phyloP scores from a whole-genome alignment of 2,888 invertebrate species.

The Erebia aethiops region DNA sequence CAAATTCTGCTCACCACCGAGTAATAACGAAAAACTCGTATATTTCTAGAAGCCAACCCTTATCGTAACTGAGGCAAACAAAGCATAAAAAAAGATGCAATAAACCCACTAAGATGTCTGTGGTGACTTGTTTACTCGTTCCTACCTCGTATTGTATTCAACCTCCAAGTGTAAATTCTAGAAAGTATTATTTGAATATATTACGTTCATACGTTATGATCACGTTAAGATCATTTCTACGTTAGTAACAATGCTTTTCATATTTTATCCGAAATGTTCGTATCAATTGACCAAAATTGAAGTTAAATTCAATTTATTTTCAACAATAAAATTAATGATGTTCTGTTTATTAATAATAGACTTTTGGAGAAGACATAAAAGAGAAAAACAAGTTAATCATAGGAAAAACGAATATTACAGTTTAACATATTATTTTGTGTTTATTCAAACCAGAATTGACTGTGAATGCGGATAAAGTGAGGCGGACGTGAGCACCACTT shows the following conservation, averaged over 20 bases:
- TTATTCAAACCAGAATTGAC: constrained; percentile 2
- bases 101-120: constrained; percentile 69
- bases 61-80: constrained; percentile 37
- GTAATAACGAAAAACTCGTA: constrained; percentile 72
- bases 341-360: too few species aligned
- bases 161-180: neutral
- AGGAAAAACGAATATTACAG: constrained; percentile 35
- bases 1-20: constrained; percentile 44
- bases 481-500: constrained; percentile 47
- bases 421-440: constrained; percentile 14
- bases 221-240: too few species aligned
- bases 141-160: too few species aligned
- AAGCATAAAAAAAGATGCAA: constrained; percentile 69
- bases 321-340: too few species aligned
- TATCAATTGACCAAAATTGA: too few species aligned
- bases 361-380: too few species aligned
- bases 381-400: neutral
- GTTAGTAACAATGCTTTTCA: too few species aligned
- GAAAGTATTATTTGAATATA: neutral
- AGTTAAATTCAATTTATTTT: too few species aligned
- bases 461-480: constrained; percentile 10
- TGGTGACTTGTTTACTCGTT: constrained; percentile 1
- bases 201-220: too few species aligned
- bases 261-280: too few species aligned
- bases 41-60: constrained; percentile 60